Percentiles rank a stretch among this genome's conserved stretches.
These are phyloP conservation scores for Poecilus cupreus DNA, from an alignment of 2,888 invertebrate species.

Conservation along the genomic window DNA sequence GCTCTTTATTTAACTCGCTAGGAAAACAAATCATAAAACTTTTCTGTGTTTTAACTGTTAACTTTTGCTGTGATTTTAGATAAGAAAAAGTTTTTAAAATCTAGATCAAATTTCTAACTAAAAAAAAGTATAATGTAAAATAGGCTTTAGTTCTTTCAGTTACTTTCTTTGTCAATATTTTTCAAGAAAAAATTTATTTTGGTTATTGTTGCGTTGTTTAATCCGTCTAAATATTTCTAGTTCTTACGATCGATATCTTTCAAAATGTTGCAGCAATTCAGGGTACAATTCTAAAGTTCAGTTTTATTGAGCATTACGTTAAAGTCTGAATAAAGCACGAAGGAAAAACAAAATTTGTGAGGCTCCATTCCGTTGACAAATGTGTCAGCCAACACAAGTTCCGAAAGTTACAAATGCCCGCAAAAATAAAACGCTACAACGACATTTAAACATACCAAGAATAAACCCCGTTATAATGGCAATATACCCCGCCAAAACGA, in stretches of 20 bases:
- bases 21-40: too few species aligned
- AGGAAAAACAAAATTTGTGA: constrained; percentile 19
- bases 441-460: constrained; percentile 10
- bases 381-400: constrained; percentile 35
- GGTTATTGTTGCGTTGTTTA: too few species aligned
- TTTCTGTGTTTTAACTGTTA: too few species aligned
- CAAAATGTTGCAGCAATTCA: not conserved
- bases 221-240: too few species aligned
- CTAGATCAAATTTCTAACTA: too few species aligned
- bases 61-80: too few species aligned
- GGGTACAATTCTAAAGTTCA: not conserved
- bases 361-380: constrained; percentile 31
- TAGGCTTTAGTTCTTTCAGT: too few species aligned
- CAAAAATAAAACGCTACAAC: constrained; percentile 23
- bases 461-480: constrained; percentile 10
- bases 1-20: too few species aligned
- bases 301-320: constrained; percentile 1
- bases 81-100: too few species aligned
- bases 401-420: constrained; percentile 17
- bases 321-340: not conserved
- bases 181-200: too few species aligned
- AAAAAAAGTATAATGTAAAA: too few species aligned
- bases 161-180: too few species aligned
- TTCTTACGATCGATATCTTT: not conserved
- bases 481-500: not conserved